These are phyloP conservation scores for Onthophagus sagittarius DNA, from an alignment of 2,888 invertebrate species.

Conservation along the genomic window DNA sequence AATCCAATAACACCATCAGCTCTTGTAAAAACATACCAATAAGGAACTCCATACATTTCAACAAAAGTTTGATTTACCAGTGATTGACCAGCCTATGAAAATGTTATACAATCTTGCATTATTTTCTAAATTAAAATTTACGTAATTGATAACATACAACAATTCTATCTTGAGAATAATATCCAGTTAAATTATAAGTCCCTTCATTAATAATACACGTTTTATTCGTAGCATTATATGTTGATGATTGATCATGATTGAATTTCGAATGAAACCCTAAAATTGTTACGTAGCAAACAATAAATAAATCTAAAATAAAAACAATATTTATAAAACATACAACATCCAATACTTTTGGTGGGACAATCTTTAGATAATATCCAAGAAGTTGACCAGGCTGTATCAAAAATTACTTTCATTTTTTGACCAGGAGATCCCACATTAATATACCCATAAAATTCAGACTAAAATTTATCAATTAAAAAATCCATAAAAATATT, in stretches of 20 bases:
- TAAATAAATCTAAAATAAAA: constrained; percentile 13
- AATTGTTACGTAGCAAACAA: constrained; percentile 14
- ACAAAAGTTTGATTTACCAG: constrained; percentile 65
- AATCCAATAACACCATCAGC: constrained; percentile 71
- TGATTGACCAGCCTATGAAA: constrained; percentile 54
- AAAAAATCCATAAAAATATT: neutral
- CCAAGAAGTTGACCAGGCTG: constrained; percentile 51
- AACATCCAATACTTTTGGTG: constrained; percentile 45
- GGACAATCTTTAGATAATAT: constrained; percentile 49
- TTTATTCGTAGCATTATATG: constrained; percentile 60
- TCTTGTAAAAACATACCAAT: constrained; percentile 61
- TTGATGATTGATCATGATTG: constrained; percentile 61
- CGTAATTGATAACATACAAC: constrained; percentile 48
- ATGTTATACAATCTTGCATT: neutral
- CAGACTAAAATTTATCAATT: constrained; percentile 39
- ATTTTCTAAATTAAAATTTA: constrained; percentile 2
- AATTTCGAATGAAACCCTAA: constrained; percentile 66
- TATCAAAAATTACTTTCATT: constrained; percentile 52
- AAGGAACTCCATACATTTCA: constrained; percentile 64
- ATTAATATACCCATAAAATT: constrained; percentile 50
- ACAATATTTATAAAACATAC: constrained; percentile 41
- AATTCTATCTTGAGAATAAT: constrained; percentile 62
- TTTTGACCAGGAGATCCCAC: constrained; percentile 50
- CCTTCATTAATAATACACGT: constrained; percentile 55
- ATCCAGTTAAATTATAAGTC: constrained; percentile 60